Base-by-base conservation (phyloP, 2,888 invertebrate genomes). In the Stictocephala bisonia region DNA sequence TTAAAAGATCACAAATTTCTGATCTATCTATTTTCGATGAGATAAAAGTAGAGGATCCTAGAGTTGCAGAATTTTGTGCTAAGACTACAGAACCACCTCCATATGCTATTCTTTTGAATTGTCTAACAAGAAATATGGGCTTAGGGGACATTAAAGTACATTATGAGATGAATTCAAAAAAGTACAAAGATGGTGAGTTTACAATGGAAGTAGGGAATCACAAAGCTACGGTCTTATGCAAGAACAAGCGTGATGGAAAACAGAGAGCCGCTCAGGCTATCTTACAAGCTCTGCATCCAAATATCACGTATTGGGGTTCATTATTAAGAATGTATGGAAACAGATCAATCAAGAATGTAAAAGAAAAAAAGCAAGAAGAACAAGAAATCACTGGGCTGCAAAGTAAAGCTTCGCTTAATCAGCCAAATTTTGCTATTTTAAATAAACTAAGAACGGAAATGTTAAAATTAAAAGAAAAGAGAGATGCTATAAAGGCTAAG, bases 11-110 rank as follows among this genome's bases (percentile, higher is more conserved):
- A 60, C 84, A 85, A 20, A 27, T 22, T 35, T 44, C 41, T 20
- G 48, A 53, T 51, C 58, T 74, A 18, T 81, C 91, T 90, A 95
- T 95, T 82, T 96, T 96, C 83, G 97, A 99, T 86, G 93, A 94
- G 84, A 94, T 99, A 78, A 90, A 91, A 79, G 94, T 99, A 71
- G 94, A 94, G 82, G 98, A 99, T 87, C 96, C 97, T 0, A 89
- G 98, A 77, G 94, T 99, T 27, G 90, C 93, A 51, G 97, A 97
- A 84, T 93, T 98, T 84, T 98, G 97, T 85, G 92, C 93, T n/a
- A 96, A 96, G 83, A 95, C 97, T 0, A 96, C 97, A 58, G 97
- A 98, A 85, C 96, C 96, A 0, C 92, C 94, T 9, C 99, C 99
- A 0, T 97, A 96, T 86, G 93, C 96, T 79, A 94, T 98, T 77